A percentile compares a stretch with the other conserved stretches of the same genome.
Evolutionary conservation across 2,797 vertebrate genomes (phyloP).

Genomic region (Hemitrygon akajei): DNA sequence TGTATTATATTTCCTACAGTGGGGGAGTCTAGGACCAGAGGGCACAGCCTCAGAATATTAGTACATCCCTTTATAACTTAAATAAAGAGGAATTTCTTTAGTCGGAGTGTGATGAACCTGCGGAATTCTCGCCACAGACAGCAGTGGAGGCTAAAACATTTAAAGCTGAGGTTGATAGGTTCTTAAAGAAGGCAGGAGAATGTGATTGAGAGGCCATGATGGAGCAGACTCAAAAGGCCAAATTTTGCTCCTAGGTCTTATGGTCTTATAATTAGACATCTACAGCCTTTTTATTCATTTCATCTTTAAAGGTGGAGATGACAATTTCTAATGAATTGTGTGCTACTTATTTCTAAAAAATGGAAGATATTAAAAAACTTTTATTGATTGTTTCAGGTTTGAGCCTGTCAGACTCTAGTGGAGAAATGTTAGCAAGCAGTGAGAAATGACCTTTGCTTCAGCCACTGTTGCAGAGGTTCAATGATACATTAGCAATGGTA

Average conservation of each 20-base stretch:
- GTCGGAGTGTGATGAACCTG: too few relatives aligned
- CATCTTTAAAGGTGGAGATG: background rate
- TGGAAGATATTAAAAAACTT: background rate
- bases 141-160: too few relatives aligned
- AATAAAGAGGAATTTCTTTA: too few relatives aligned
- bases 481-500: background rate
- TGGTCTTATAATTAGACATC: background rate
- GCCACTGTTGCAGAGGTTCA: background rate
- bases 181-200: too few relatives aligned
- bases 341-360: background rate
- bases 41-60: too few relatives aligned
- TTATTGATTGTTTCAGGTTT: background rate
- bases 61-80: too few relatives aligned
- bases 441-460: background rate
- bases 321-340: background rate
- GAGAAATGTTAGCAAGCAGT: background rate
- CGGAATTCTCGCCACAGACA: too few relatives aligned
- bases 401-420: background rate
- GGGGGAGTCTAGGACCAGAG: too few relatives aligned
- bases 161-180: too few relatives aligned
- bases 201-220: too few relatives aligned
- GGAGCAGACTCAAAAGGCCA: too few relatives aligned
- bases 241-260: too few relatives aligned
- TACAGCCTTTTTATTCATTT: background rate
- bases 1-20: background rate